These are phyloP conservation scores for Drosophila nasuta DNA, from an alignment of 1,140 invertebrate genomes.

Conservation along the genomic window DNA sequence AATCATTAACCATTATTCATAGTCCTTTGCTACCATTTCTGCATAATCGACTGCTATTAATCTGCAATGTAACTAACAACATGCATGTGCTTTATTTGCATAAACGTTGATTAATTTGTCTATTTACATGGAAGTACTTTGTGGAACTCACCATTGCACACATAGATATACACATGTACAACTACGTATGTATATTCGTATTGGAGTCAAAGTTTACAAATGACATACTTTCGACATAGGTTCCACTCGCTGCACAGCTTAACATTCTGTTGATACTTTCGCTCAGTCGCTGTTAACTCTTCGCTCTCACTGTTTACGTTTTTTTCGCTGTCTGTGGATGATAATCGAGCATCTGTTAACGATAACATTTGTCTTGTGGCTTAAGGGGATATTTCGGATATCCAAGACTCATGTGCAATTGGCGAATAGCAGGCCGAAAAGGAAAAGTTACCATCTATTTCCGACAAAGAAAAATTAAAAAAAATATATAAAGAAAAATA, in stretches of 20 bases:
- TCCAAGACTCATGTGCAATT: too few relatives aligned
- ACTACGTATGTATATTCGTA: neutral
- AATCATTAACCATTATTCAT: constrained; percentile 7
- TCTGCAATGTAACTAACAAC: neutral
- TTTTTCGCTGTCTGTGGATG: neutral
- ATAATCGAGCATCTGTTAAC: neutral
- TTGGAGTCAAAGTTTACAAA: constrained; percentile 9
- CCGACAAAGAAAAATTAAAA: neutral
- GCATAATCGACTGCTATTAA: constrained; percentile 23
- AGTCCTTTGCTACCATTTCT: neutral
- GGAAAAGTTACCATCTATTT: too few relatives aligned
- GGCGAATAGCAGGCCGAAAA: too few relatives aligned
- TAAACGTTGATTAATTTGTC: constrained; percentile 37
- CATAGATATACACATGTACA: neutral
- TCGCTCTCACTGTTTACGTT: constrained; percentile 4
- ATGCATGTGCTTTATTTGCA: constrained; percentile 21
- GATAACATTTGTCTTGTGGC: neutral
- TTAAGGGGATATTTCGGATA: neutral
- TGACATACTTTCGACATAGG: constrained; percentile 30
- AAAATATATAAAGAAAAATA: neutral
- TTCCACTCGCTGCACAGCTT: constrained; percentile 13
- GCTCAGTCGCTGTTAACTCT: neutral
- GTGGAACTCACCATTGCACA: constrained; percentile 10
- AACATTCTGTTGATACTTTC: neutral
- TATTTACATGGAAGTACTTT: constrained; percentile 30